A percentile compares a stretch with the other conserved stretches of the same genome.
phyloP scores from a whole-genome alignment of 2,888 invertebrate genomes.

The Drosophila stalkeri region DNA sequence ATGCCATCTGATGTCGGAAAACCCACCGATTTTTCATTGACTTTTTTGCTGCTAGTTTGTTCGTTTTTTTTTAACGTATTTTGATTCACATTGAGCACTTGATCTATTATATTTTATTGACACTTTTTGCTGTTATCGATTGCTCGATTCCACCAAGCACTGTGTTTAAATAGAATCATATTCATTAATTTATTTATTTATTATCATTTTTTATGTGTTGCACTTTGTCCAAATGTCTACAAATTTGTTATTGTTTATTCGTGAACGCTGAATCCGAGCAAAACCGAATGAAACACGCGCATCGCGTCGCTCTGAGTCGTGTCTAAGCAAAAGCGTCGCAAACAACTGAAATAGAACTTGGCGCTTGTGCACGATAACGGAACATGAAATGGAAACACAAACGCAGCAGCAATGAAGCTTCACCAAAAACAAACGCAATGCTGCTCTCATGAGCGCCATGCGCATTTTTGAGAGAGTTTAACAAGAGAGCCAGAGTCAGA shows the following conservation, averaged over 20 bases:
- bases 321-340: slow-evolving; percentile 61
- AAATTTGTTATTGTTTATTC: slow-evolving; percentile 47
- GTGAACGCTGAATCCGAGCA: not conserved
- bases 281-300: slow-evolving; percentile 37
- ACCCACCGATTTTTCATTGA: slow-evolving; percentile 55
- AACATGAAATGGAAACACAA: slow-evolving; percentile 55
- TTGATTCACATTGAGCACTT: slow-evolving; percentile 41
- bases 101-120: slow-evolving; percentile 31
- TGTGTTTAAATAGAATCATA: not conserved
- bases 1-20: slow-evolving; percentile 43
- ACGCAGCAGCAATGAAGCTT: slow-evolving; percentile 50
- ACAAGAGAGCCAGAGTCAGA: not conserved
- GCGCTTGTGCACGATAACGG: slow-evolving; percentile 41
- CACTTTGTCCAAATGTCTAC: slow-evolving; percentile 45
- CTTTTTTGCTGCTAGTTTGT: slow-evolving; percentile 44
- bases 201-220: slow-evolving; percentile 42
- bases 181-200: not conserved
- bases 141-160: slow-evolving; percentile 9
- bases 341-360: slow-evolving; percentile 70
- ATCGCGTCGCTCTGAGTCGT: slow-evolving; percentile 24
- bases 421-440: slow-evolving; percentile 42
- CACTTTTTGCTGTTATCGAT: slow-evolving; percentile 37
- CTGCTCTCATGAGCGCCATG: slow-evolving; percentile 37
- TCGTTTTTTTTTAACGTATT: slow-evolving; percentile 11
- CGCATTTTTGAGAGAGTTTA: slow-evolving; percentile 22